Evolutionary conservation across 2,113 vertebrate species (phyloP).

Genomic region (Ovis canadensis): DNA sequence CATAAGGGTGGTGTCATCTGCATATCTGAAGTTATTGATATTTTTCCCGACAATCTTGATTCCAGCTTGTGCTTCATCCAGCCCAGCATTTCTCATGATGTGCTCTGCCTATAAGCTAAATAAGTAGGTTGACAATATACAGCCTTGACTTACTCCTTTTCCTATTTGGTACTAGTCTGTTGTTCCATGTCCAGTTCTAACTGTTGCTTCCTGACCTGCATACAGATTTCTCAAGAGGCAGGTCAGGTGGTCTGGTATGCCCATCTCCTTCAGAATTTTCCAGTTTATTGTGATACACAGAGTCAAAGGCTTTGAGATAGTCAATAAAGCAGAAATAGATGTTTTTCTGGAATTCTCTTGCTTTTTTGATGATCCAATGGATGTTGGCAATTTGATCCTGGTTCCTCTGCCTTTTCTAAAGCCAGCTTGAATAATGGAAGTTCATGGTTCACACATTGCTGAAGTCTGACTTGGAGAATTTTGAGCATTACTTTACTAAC

Average conservation of each 20-base stretch:
- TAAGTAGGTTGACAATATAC: neutral
- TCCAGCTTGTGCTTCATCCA: neutral
- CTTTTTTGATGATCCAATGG: fast-evolving
- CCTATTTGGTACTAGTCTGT: neutral
- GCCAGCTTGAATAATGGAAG: neutral
- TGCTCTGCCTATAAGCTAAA: neutral
- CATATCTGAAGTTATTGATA: neutral
- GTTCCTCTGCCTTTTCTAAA: neutral
- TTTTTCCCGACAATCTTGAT: neutral
- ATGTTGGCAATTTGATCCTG: neutral
- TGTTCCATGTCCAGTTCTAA: neutral
- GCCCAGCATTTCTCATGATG: neutral
- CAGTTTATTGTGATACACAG: neutral
- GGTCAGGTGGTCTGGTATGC: neutral
- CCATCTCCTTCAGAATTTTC: neutral
- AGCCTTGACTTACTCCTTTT: neutral
- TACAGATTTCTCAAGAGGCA: neutral
- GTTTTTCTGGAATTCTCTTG: neutral
- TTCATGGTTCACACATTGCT: fast-evolving
- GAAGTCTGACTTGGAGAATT: neutral
- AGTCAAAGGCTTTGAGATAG: neutral
- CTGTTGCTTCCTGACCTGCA: neutral
- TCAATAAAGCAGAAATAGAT: neutral
- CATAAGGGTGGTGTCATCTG: neutral
- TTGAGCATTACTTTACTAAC: neutral